A percentile compares a stretch with the other conserved stretches of the same genome.
These are phyloP conservation scores for Catharus fuscescens DNA, from an alignment of 2,113 vertebrate genomes.

Conservation along the genomic window DNA sequence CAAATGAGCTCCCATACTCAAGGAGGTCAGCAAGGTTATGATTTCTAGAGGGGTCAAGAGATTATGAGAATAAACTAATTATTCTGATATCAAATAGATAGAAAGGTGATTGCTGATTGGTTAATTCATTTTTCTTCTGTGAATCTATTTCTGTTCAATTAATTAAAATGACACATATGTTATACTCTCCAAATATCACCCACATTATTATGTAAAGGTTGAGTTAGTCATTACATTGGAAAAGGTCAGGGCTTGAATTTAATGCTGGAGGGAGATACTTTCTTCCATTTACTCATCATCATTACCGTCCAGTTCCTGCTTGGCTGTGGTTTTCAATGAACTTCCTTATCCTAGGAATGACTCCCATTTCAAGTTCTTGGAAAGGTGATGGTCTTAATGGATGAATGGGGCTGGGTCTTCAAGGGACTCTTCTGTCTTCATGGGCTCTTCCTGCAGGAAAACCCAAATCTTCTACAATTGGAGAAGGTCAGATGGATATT, in stretches of 20 bases:
- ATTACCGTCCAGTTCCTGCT: constrained; percentile 23
- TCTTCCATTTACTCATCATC: constrained; percentile 36
- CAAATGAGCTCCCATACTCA: background rate
- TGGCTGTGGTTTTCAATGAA: background rate
- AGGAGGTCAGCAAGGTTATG: constrained; percentile 39
- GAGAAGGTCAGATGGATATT: background rate
- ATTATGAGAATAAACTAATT: constrained; percentile 65
- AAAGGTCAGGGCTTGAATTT: constrained; percentile 72
- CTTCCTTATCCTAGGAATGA: background rate
- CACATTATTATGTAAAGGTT: constrained; percentile 73
- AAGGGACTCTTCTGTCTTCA: background rate
- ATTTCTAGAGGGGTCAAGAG: constrained; percentile 57
- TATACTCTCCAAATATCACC: constrained; percentile 72
- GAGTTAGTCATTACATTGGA: constrained; percentile 64
- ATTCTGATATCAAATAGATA: constrained; percentile 57
- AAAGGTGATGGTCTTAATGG: background rate
- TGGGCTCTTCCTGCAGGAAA: background rate
- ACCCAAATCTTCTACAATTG: background rate
- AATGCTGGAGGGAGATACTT: constrained; percentile 55
- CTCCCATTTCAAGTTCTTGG: background rate
- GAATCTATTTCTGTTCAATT: constrained; percentile 75
- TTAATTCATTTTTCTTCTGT: constrained; percentile 61
- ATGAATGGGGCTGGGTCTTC: background rate
- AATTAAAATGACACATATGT: constrained; percentile 71
- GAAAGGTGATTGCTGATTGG: constrained; percentile 50